These are phyloP conservation scores for Aptenodytes forsteri DNA, from an alignment of 2,113 vertebrate species.

Conservation along the genomic window DNA sequence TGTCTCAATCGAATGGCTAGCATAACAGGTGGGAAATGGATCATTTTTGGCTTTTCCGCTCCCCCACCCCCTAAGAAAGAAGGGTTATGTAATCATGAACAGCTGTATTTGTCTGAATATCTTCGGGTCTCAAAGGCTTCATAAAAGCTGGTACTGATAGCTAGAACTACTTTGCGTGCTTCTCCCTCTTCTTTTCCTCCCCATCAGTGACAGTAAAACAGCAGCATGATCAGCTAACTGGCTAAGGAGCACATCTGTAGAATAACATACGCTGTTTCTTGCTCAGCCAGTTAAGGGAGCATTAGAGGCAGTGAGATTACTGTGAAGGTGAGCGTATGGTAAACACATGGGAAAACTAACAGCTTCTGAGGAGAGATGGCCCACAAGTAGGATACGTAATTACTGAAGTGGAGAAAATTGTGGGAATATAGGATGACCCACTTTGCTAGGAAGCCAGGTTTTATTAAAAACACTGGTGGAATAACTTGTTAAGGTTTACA, in stretches of 20 bases:
- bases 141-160: neutral
- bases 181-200: neutral
- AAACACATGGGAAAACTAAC: neutral
- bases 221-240: neutral
- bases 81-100: neutral
- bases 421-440: neutral
- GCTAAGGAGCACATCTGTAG: neutral
- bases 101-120: neutral
- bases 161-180: neutral
- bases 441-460: neutral
- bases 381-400: neutral
- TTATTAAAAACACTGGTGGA: neutral
- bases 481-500: neutral
- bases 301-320: neutral
- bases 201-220: neutral
- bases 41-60: neutral
- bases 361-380: neutral
- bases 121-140: neutral
- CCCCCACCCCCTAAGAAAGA: neutral
- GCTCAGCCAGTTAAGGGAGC: neutral
- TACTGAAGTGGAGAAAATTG: neutral
- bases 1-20: slow-evolving; percentile 73
- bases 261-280: neutral
- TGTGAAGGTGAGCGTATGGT: neutral
- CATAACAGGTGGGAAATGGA: slow-evolving; percentile 53